Evolutionary conservation across 64 coral and sea anemone species (phyloP).

Genomic region (Porites lutea): DNA sequence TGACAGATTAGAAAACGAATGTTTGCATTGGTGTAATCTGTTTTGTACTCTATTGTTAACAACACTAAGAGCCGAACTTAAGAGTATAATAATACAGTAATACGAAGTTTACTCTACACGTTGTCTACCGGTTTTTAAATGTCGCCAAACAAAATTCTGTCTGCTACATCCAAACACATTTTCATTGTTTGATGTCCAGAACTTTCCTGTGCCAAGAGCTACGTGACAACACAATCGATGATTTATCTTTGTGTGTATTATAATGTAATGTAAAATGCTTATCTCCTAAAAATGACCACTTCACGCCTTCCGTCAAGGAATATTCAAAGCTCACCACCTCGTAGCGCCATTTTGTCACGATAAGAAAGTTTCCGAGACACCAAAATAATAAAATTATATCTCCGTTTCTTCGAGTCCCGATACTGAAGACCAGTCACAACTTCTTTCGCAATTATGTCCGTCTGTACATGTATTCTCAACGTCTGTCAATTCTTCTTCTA

Average conservation of each 20-base stretch:
- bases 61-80: slow-evolving; percentile 38
- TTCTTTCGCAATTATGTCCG: not conserved
- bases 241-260: not conserved
- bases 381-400: slow-evolving; percentile 37
- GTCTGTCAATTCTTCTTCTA: not conserved
- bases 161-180: not conserved
- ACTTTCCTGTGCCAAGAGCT: not conserved
- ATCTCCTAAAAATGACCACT: slow-evolving; percentile 53
- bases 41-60: slow-evolving; percentile 37
- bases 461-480: not conserved
- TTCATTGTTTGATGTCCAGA: not conserved
- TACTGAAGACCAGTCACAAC: slow-evolving; percentile 28
- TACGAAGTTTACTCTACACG: not conserved
- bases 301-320: slow-evolving; percentile 34
- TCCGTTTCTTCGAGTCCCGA: slow-evolving; percentile 17
- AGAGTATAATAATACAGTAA: slow-evolving; percentile 20
- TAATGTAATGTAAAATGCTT: slow-evolving; percentile 1
- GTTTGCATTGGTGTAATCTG: slow-evolving; percentile 53
- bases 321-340: slow-evolving; percentile 54
- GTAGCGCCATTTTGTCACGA: not conserved
- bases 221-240: slow-evolving; percentile 43
- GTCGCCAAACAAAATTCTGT: not conserved
- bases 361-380: not conserved
- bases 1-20: slow-evolving; percentile 51
- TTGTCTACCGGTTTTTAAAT: not conserved